Evolutionary conservation across 2,888 invertebrate genomes (phyloP), one percentile per base, ranked within the genome.

Genomic region (Pseudococcus viburni): DNA sequence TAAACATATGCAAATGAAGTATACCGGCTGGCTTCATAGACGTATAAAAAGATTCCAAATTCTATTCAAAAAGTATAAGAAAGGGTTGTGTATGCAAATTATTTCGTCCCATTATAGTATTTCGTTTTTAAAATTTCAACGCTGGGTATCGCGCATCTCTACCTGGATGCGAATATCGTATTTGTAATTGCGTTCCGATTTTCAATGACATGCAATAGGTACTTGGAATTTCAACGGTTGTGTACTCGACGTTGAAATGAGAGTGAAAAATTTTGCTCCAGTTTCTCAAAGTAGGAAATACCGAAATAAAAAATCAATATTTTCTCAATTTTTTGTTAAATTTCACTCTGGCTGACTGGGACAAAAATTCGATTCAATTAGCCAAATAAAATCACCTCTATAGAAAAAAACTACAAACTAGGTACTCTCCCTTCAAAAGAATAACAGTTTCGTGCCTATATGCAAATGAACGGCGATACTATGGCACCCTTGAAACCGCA

Each of bases 41-140:
- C 51, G 87, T 26, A 87, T 87, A 77, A 87, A 87, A 87, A 86
- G 68, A 86, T 48, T 77, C 73, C 22, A 87, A 87, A 87, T 77
- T 86, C 73, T 86, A 86, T 86, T 86, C 73, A 73, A 86, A 68
- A 73, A 86, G 42, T 86, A 73, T 73, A 86, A 73, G 48, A 87
- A 87, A 87, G 87, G 87, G 87, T 87, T 87, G 87, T 55, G 73
- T 87, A 87, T 87, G 87, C 87, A 87, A 87, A 87, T 87, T 87
- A 87, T 87, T 87, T 87, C 55, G 51, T 48, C 87, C 87, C 80
- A 80, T 87, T 87, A 77, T 77, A 87, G 77, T 15, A 77, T 55
- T 87, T 80, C 80, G 51, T 77, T 51, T 51, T 51, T 15, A 46
- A 80, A 87, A 87, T 73, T 85, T 85, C 64, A 42, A 48, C 39